These are phyloP conservation scores for Pseudomyrmex dendroicus DNA, from an alignment of 1,140 invertebrate species.

Conservation along the genomic window DNA sequence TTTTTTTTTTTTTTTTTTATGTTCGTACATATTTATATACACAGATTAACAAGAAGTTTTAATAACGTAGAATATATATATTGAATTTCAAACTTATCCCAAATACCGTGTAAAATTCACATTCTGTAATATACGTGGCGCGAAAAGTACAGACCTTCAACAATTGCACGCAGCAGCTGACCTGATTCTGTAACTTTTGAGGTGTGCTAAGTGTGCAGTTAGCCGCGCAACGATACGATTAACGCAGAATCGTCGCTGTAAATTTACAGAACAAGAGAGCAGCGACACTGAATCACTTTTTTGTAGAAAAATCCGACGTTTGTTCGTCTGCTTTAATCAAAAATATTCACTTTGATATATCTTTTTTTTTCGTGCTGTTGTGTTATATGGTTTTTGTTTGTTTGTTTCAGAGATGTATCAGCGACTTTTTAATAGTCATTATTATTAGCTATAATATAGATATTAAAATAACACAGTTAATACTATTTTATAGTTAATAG, in stretches of 20 bases:
- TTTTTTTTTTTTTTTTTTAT: not conserved
- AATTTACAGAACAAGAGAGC: not conserved
- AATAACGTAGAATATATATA: slow-evolving; percentile 16
- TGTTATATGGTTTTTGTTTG: too few relatives aligned
- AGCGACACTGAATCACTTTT: not conserved
- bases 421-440: slow-evolving; percentile 17
- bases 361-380: not conserved
- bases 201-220: too few relatives aligned
- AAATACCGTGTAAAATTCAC: not conserved
- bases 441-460: slow-evolving; percentile 14
- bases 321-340: slow-evolving; percentile 16
- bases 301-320: slow-evolving; percentile 14
- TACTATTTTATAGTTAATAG: slow-evolving; percentile 8
- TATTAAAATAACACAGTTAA: slow-evolving; percentile 17
- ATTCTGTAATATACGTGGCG: not conserved
- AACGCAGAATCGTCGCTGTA: too few relatives aligned
- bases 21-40: not conserved
- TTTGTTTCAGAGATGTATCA: not conserved
- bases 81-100: not conserved
- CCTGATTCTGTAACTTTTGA: too few relatives aligned
- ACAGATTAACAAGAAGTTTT: not conserved
- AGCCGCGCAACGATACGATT: too few relatives aligned
- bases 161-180: not conserved
- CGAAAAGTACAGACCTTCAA: slow-evolving; percentile 17
- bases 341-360: slow-evolving; percentile 31